Base-by-base conservation (phyloP, 2,797 vertebrate genomes). In the Phrynocephalus guinanensis region DNA sequence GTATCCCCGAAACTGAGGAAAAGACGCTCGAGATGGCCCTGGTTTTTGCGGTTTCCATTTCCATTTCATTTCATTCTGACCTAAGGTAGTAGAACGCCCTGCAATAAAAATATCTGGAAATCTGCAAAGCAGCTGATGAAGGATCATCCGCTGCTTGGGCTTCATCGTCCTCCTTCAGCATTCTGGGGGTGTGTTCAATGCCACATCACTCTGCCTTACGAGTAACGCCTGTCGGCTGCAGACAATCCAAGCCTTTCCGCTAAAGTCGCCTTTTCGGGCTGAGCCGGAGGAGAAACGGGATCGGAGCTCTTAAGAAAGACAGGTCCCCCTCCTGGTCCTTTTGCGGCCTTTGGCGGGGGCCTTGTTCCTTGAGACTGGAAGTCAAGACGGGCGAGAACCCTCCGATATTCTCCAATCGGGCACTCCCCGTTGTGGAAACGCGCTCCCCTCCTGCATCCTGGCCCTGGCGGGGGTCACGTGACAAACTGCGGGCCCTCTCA, bases 401-500 rank as follows among this genome's bases (percentile, higher is more conserved):
- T 56, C 52, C 13, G 52, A 56, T 13, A 10, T 56, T 56, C 52
- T 56, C 52, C 52, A 56, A 56, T 13, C 13, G 6, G 52, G 52
- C 13, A 13, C 52, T 56, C 52, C 52, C 52, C 5, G 9, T 33
- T 44, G 73, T 33, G 18, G 33, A 9, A 0, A 38, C 26, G 28
- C 9, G 26, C 67, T 26, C 67, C 22, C 26, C 73, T 73, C 67
- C 68, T 80, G 50, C 80, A 60, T 52, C 50, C 68, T 56, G 15
- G 73, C 82, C 30, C 33, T 88, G 84, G 88, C 91, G 52, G 44
- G 86, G 78, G 89, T 78, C 82, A 90, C 90, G 91, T 50, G 79
- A 85, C 86, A 86, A 92, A 92, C 87, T 73, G 81, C 88, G 91
- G 3, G 88, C 67, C 73, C 48, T 89, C 90, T 56, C 91, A 86